Evolutionary conservation across 64 coral and sea anemone species (phyloP).

Genomic region (Montipora capricornis): DNA sequence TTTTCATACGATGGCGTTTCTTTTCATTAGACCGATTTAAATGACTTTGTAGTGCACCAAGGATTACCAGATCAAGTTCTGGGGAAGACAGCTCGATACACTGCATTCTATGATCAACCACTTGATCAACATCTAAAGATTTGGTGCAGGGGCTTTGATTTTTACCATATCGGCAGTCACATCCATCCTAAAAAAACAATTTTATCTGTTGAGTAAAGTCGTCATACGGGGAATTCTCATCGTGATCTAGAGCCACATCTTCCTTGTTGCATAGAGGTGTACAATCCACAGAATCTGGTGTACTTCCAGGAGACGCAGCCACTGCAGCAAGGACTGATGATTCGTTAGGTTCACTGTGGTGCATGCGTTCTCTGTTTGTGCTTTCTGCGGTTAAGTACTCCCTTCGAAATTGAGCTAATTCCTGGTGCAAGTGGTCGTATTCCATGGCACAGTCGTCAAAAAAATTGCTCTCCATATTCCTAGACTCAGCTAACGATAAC

Average conservation of each 20-base stretch:
- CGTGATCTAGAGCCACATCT: background rate
- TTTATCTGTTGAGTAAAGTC: background rate
- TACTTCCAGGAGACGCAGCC: no score
- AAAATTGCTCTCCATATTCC: no score
- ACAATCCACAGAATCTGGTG: no score
- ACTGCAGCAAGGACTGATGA: no score
- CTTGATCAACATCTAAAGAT: slow-evolving; percentile 2
- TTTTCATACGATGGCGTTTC: background rate
- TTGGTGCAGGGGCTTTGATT: slow-evolving; percentile 27
- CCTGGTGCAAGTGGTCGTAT: no score
- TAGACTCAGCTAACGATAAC: no score
- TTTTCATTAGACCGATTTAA: background rate
- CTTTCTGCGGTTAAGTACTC: no score
- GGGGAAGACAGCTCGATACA: background rate
- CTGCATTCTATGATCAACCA: slow-evolving; percentile 21
- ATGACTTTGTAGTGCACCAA: slow-evolving; percentile 9
- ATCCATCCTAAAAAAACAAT: slow-evolving; percentile 2
- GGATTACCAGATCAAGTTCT: background rate
- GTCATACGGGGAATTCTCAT: background rate
- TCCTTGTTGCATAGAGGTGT: background rate
- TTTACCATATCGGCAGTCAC: slow-evolving; percentile 31
- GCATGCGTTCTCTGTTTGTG: no score
- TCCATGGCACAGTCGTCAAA: no score
- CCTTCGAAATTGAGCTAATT: no score
- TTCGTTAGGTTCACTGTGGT: no score